Conservation (phyloP, 37 sponge, comb jelly and placozoan species). For the Ephydatia muelleri region DNA sequence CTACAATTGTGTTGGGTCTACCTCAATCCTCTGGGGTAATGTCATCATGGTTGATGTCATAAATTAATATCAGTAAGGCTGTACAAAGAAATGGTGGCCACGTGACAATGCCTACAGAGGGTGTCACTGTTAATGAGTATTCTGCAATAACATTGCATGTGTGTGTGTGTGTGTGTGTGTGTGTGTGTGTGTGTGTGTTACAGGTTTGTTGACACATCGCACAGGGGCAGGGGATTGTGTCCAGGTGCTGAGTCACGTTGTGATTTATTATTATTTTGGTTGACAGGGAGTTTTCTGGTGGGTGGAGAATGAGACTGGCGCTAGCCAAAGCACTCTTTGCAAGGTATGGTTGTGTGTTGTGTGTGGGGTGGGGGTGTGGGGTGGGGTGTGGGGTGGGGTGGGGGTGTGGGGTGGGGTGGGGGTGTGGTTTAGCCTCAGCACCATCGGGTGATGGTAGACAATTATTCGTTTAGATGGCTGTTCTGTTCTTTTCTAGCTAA, state of each 20-base stretch:
- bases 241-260: background rate
- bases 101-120: too few relatives aligned
- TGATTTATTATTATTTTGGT: background rate
- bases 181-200: background rate
- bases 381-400: background rate
- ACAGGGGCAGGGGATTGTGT: background rate
- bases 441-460: too few relatives aligned
- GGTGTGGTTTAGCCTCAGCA: too few relatives aligned
- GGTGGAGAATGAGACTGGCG: conserved; percentile 94
- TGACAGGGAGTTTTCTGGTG: conserved; percentile 82
- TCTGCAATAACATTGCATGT: background rate
- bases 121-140: too few relatives aligned
- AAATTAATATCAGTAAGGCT: too few relatives aligned
- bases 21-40: too few relatives aligned
- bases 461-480: too few relatives aligned
- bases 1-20: too few relatives aligned
- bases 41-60: too few relatives aligned
- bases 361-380: background rate
- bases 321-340: conserved; percentile 87
- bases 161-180: background rate
- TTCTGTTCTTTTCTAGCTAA: too few relatives aligned
- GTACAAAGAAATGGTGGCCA: too few relatives aligned
- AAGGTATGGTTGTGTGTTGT: conserved; percentile 18
- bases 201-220: background rate
- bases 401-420: too few relatives aligned